phyloP scores from a whole-genome alignment of 37 sponge, comb jelly and placozoan genomes.

The Eunapius fragilis region DNA sequence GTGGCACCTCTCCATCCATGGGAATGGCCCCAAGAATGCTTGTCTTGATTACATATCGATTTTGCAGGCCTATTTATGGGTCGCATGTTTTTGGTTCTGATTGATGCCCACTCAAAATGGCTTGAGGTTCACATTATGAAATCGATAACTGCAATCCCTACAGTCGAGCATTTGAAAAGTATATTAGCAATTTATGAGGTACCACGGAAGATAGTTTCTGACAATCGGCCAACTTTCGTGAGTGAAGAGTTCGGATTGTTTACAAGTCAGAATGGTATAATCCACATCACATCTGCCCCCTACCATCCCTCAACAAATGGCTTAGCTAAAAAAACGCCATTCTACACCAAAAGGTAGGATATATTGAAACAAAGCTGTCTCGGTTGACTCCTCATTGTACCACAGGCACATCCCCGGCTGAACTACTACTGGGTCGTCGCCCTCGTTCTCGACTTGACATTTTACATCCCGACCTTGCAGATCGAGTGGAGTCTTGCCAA shows the following conservation, averaged over 20 bases:
- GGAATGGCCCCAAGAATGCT: not conserved
- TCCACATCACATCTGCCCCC: conserved; percentile 21
- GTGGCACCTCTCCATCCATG: not conserved
- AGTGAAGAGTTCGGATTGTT: conserved; percentile 27
- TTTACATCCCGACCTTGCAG: conserved; percentile 12
- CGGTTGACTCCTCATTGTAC: conserved; percentile 32
- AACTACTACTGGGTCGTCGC: conserved; percentile 26
- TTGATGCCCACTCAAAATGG: conserved; percentile 37
- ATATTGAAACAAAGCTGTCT: conserved; percentile 3
- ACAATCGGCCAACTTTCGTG: conserved; percentile 46
- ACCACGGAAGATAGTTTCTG: conserved; percentile 34
- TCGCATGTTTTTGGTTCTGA: not conserved
- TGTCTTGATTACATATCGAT: not conserved
- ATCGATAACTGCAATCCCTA: not conserved
- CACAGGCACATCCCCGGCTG: conserved; percentile 30
- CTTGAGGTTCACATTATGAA: not conserved
- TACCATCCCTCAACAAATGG: conserved; percentile 44
- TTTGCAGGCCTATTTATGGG: not conserved
- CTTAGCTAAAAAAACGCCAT: conserved; percentile 34
- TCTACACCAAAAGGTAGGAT: not conserved
- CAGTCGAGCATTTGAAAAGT: conserved; percentile 8
- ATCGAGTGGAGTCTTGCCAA: conserved; percentile 14
- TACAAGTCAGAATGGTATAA: conserved; percentile 34
- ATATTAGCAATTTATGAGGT: conserved; percentile 37
- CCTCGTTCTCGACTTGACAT: conserved; percentile 33